Base-by-base conservation (phyloP, 2,888 invertebrate genomes). In the Monopis laevigella region DNA sequence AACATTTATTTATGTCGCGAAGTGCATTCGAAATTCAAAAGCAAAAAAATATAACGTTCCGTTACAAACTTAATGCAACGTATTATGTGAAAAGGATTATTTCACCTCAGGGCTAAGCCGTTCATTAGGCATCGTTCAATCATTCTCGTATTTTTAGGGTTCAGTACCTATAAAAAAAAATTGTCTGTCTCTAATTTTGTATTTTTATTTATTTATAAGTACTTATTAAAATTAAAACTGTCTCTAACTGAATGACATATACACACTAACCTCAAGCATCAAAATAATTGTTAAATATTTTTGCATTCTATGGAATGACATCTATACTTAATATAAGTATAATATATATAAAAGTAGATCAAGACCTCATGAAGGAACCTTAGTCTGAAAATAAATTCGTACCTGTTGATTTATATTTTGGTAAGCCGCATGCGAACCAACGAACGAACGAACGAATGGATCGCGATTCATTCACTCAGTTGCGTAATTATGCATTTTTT, bases 41-140 rank as follows among this genome's bases (percentile, higher is more conserved):
- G 29, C 5, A 30, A 30, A 30, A 24, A 24, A 7, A 24, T 2
- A 12, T 3, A n/a, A 11, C 13, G 13, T 12, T 30, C 11, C 36
- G 21, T 32, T 26, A 41, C 32, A 41, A 51, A 48, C 59, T 61
- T 64, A 64, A 62, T 59, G 56, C 53, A 49, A 48, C 48, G 56
- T 57, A 61, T 62, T 59, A 59, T 56, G 59, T 59, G 27, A 39
- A 34, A 35, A 39, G 39, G 43, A 43, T 43, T 44, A 41, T 27
- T 17, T 60, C 36, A 63, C 68, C 65, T 58, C 54, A 63, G 62
- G 66, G 67, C 65, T 62, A 55, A 61, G 61, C 55, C 62, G 65
- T 65, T 71, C 68, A 71, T 70, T 68, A 70, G 51, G 62, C 59
- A 66, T 57, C 67, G 65, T 64, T 69, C 67, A 70, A 68, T 69